Evolutionary conservation across 2,113 vertebrate genomes (phyloP), one percentile per base, ranked within the genome.

Genomic region (Seriola aureovittata): DNA sequence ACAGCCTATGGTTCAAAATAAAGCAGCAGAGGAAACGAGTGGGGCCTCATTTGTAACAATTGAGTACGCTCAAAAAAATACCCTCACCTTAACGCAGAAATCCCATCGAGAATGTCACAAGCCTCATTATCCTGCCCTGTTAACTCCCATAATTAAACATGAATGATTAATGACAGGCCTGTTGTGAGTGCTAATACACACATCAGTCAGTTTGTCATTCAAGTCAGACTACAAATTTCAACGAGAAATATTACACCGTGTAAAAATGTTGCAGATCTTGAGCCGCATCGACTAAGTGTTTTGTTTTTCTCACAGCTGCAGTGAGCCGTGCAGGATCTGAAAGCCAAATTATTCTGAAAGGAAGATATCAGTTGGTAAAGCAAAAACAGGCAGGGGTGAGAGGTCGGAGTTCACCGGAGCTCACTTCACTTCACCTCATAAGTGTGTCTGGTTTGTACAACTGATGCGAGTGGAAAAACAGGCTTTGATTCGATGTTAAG

Each of bases 1-100:
- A 85, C 85, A 52, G 84, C 86, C 71, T 84, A 29, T 25, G 63
- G 63, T 74, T 84, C 8, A 85, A 91, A 90, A 84, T 81, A 85
- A 90, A 93, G 91, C 87, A 83, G 81, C 89, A 91, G 83, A 87
- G 86, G 34, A 71, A 85, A 85, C n/a, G 21, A 68, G n/a, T 0
- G 59, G 80, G 86, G 90, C 80, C 83, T 88, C 81, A 52, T 84
- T 82, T 89, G 86, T 77, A 78, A 88, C 57, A 74, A 29, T 4
- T 3, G n/a, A 2, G 34, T 8, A 7, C 5, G 5, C 4, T 25
- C 38, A 42, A 42, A 25, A 11, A 52, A 8, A 63, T 3, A 29
- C 6, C 23, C 13, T 38, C 40, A 25, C 42, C 76, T 59, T 5
- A 25, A 80, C 1, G 14, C 13, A 13, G 71, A 70, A 5, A 69